These are phyloP conservation scores for Gonocerus acuteangulatus DNA, from an alignment of 2,888 invertebrate species.

Conservation along the genomic window DNA sequence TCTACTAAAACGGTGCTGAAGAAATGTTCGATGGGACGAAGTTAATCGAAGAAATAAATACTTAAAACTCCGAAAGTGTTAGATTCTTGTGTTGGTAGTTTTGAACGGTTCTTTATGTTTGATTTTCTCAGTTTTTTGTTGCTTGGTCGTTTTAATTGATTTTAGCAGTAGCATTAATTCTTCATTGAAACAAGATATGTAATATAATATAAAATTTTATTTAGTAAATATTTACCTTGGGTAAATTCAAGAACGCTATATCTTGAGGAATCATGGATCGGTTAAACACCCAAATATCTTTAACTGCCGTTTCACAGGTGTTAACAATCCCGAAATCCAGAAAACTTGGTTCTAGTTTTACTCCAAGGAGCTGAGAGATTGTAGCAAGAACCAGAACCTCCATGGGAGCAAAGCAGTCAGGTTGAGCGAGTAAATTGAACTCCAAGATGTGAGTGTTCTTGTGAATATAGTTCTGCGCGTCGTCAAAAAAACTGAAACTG, in stretches of 20 bases:
- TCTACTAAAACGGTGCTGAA: too few relatives aligned
- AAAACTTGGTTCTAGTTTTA: slow-evolving; percentile 28
- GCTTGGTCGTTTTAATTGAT: too few relatives aligned
- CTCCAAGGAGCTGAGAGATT: slow-evolving; percentile 29
- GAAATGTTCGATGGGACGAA: too few relatives aligned
- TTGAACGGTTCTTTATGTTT: too few relatives aligned
- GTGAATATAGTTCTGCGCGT: slow-evolving; percentile 29
- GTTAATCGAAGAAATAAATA: too few relatives aligned
- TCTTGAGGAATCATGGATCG: slow-evolving; percentile 26
- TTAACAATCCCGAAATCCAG: slow-evolving; percentile 34
- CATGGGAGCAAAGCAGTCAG: slow-evolving; percentile 22
- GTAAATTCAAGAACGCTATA: slow-evolving; percentile 34
- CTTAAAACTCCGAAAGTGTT: too few relatives aligned
- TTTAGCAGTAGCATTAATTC: too few relatives aligned
- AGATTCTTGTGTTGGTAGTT: too few relatives aligned
- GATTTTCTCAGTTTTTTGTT: too few relatives aligned
- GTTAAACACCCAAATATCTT: slow-evolving; percentile 31
- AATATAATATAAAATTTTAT: too few relatives aligned
- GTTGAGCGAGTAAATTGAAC: slow-evolving; percentile 28
- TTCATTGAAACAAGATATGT: too few relatives aligned
- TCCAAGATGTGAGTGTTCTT: slow-evolving; percentile 26
- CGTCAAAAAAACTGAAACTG: slow-evolving; percentile 32
- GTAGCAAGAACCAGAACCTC: slow-evolving; percentile 29
- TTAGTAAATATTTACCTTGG: slow-evolving; percentile 28
- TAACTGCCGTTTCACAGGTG: slow-evolving; percentile 33